A percentile compares a stretch with the other conserved stretches of the same genome.
Evolutionary conservation across 64 coral and sea anemone genomes (phyloP).

Genomic region (Pocillopora verrucosa): DNA sequence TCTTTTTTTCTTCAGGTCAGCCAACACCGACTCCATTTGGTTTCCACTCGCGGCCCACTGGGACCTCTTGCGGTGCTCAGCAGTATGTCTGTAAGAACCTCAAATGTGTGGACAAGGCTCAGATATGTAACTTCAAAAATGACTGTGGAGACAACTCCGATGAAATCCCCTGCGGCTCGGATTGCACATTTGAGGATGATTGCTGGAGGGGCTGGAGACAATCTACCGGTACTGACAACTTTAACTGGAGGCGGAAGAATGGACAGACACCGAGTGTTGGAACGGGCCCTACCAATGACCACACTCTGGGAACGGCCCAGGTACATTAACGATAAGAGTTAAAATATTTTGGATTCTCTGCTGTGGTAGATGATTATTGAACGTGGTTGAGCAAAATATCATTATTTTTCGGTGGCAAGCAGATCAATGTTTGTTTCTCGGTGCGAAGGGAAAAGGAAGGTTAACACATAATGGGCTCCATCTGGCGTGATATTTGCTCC

Average conservation of each 20-base stretch:
- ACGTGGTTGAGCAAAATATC: too few species aligned
- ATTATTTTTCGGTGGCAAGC: too few species aligned
- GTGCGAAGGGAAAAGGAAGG: too few species aligned
- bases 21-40: slow-evolving; percentile 94
- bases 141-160: slow-evolving; percentile 97
- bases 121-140: slow-evolving; percentile 94
- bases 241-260: slow-evolving; percentile 85
- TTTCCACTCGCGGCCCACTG: slow-evolving; percentile 89
- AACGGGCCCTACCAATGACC: slow-evolving; percentile 84
- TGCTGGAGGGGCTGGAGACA: slow-evolving; percentile 93
- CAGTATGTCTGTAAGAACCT: slow-evolving; percentile 89
- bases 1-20: slow-evolving; percentile 50
- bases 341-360: too few species aligned
- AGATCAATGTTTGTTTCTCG: too few species aligned
- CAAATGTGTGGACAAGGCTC: slow-evolving; percentile 88
- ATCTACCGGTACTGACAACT: slow-evolving; percentile 75
- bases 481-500: too few species aligned
- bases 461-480: too few species aligned
- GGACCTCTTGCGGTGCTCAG: slow-evolving; percentile 59
- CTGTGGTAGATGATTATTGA: too few species aligned
- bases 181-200: slow-evolving; percentile 60
- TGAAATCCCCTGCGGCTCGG: slow-evolving; percentile 76
- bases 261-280: slow-evolving; percentile 59
- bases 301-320: slow-evolving; percentile 72
- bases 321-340: not conserved